phyloP scores from a whole-genome alignment of 2,797 vertebrate genomes.

The Peromyscus melanophrys region DNA sequence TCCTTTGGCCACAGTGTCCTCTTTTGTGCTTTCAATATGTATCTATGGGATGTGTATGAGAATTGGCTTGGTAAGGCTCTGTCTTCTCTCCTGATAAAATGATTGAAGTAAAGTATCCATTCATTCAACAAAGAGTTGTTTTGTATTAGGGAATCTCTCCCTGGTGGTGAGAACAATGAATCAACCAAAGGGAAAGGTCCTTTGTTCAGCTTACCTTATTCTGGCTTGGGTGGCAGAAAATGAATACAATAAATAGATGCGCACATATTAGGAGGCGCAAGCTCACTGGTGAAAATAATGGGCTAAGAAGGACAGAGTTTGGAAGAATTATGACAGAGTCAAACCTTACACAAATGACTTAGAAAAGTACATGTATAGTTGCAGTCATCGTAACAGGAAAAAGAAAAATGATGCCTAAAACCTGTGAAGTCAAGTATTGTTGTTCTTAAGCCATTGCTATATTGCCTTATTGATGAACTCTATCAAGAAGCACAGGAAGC shows the following conservation, averaged over 20 bases:
- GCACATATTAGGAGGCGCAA: background rate
- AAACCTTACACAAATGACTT: constrained; percentile 24
- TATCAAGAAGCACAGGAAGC: background rate
- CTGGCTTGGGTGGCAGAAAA: background rate
- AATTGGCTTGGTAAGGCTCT: constrained; percentile 37
- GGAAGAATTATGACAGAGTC: background rate
- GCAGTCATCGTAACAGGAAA: background rate
- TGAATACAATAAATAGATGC: background rate
- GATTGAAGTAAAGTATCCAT: background rate
- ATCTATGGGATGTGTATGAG: background rate
- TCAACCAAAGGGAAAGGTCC: background rate
- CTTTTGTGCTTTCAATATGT: background rate
- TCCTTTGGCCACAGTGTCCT: background rate
- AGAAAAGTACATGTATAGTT: constrained; percentile 52
- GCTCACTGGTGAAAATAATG: background rate
- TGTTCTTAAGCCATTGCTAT: constrained; percentile 37
- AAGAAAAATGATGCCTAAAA: background rate
- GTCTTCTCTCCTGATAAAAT: constrained; percentile 22
- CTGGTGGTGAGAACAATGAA: background rate
- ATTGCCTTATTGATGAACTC: background rate
- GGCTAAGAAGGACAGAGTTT: background rate
- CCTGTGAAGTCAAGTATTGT: background rate
- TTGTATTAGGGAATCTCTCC: background rate
- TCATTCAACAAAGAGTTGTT: background rate
- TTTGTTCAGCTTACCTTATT: background rate